Evolutionary conservation across 2,797 vertebrate genomes (phyloP).

Genomic region (Melopsittacus undulatus): DNA sequence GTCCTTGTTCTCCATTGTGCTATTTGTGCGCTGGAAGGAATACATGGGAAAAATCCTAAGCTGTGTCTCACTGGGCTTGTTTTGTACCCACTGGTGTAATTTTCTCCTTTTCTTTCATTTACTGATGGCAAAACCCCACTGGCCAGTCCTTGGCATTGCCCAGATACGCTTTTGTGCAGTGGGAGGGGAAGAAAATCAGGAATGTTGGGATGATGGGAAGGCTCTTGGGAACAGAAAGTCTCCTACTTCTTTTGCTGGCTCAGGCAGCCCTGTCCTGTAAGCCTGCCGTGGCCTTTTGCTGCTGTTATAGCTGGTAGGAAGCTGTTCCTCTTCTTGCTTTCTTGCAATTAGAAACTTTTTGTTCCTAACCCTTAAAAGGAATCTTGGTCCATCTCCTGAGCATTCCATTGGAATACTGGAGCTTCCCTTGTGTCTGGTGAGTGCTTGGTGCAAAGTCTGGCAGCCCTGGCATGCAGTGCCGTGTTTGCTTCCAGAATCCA

Average conservation of each 20-base stretch:
- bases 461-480: fast-evolving
- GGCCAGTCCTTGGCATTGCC: not conserved
- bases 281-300: not conserved
- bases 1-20: not conserved
- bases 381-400: not conserved
- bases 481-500: fast-evolving
- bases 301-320: not conserved
- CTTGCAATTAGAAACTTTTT: not conserved
- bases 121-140: constrained; percentile 3
- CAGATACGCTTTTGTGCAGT: not conserved
- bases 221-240: constrained; percentile 24
- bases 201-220: constrained; percentile 27
- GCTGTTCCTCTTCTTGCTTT: not conserved
- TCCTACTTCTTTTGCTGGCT: constrained; percentile 14
- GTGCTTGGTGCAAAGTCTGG: fast-evolving
- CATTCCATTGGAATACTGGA: fast-evolving
- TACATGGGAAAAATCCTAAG: not conserved
- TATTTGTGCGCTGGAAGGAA: not conserved
- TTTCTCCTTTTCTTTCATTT: not conserved
- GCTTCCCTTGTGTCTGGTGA: not conserved
- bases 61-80: not conserved
- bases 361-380: not conserved
- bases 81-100: not conserved
- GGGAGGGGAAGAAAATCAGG: constrained; percentile 54
- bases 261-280: not conserved